phyloP scores from a whole-genome alignment of 2,797 vertebrate species.

The Enteromius trimaculatus region DNA sequence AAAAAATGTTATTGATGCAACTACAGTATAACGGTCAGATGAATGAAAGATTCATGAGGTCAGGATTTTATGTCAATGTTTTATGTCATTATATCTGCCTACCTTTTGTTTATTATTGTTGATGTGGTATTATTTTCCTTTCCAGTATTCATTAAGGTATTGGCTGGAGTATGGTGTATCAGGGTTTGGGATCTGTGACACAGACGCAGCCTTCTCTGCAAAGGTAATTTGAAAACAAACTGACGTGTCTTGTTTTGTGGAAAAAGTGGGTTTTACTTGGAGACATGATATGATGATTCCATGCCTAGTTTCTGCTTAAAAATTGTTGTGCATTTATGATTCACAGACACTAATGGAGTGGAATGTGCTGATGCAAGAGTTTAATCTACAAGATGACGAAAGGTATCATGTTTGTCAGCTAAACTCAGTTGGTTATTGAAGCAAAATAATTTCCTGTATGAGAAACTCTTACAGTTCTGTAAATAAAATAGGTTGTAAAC shows the following conservation, averaged over 20 bases:
- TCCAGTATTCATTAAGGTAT: slow-evolving; percentile 68
- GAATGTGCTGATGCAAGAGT: slow-evolving; percentile 68
- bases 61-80: background rate
- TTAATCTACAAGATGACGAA: slow-evolving; percentile 67
- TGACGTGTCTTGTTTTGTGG: background rate
- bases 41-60: background rate
- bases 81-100: background rate
- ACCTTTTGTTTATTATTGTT: background rate
- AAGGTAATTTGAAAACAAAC: slow-evolving; percentile 64
- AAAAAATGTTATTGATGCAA: background rate
- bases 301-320: background rate
- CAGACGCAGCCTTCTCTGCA: slow-evolving; percentile 71
- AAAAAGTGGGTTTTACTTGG: background rate
- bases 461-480: background rate
- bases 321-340: slow-evolving; percentile 15
- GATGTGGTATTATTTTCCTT: slow-evolving; percentile 13
- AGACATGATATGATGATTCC: background rate
- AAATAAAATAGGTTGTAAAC: background rate
- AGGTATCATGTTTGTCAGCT: slow-evolving; percentile 63
- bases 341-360: slow-evolving; percentile 73
- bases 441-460: background rate
- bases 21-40: background rate
- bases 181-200: slow-evolving; percentile 78
- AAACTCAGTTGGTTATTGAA: background rate
- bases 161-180: slow-evolving; percentile 78